Evolutionary conservation across 2,113 vertebrate genomes (phyloP), one percentile per base, ranked within the genome.

Genomic region (Tricholaema leucomelas): DNA sequence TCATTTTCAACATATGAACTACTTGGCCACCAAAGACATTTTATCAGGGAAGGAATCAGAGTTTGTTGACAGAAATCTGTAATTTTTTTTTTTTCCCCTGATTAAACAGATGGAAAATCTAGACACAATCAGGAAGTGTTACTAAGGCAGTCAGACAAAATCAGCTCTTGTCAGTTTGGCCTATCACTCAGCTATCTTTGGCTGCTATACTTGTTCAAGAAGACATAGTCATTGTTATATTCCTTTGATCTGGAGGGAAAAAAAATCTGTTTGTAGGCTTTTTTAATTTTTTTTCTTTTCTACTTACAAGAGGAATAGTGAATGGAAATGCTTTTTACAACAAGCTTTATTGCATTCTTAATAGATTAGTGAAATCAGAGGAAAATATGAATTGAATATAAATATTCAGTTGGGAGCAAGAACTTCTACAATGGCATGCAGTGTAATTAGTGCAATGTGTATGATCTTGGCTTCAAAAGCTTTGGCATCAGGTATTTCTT

Each of bases 51-150:
- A 78, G 4, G 33, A 69, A 85, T 18, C 23, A 77, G 48, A 89
- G 8, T 88, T 80, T 87, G 90, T 61, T 78, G 70, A 93, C 17
- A 81, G 19, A 88, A 87, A 63, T 78, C 9, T 66, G 2, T 54
- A 10, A n/a, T n/a, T 74, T 55, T 23, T 48, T 48, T 23, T 46
- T 81, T 91, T 81, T 84, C 58, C 75, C n/a, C 25, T 40, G 25
- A 27, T 44, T 42, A 93, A 93, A 75, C 70, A 90, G 63, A 92
- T 91, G 83, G 66, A 81, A 79, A 88, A 94, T n/a, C 59, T 80
- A 89, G 80, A 77, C 46, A 42, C 6, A 84, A 70, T 54, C 10
- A 9, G 4, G 61, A 81, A 90, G 46, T 77, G 17, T 91, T 85
- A 65, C 27, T 38, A 31, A 79, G 33, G 35, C 46, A 93, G 63